phyloP scores from a whole-genome alignment of 2,888 invertebrate species.

The Hyppa rectilinea region DNA sequence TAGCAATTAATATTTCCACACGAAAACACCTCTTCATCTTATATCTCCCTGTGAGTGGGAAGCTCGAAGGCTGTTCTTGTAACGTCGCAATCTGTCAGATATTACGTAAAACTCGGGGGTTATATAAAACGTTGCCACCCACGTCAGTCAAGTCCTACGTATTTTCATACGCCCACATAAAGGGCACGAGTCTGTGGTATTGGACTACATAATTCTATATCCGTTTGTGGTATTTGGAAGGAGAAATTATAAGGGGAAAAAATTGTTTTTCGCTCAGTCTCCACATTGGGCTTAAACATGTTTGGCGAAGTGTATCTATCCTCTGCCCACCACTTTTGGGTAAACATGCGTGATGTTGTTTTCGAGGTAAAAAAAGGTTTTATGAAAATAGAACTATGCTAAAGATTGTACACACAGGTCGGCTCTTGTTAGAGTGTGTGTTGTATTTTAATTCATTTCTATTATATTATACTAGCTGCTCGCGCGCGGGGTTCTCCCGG shows the following conservation, averaged over 20 bases:
- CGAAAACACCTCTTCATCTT: slow-evolving; percentile 31
- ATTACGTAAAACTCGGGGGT: slow-evolving; percentile 44
- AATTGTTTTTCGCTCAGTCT: too few relatives aligned
- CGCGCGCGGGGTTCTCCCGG: too few relatives aligned
- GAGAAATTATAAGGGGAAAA: too few relatives aligned
- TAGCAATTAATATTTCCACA: slow-evolving; percentile 20
- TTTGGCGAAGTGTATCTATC: neutral
- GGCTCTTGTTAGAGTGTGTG: too few relatives aligned
- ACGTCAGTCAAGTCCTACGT: slow-evolving; percentile 50
- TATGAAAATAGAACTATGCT: neutral
- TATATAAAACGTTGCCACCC: slow-evolving; percentile 36
- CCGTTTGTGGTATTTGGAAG: neutral
- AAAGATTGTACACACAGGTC: too few relatives aligned
- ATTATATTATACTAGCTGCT: too few relatives aligned
- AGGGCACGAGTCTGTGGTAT: neutral
- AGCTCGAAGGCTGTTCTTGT: slow-evolving; percentile 25
- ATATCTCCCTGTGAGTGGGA: slow-evolving; percentile 16
- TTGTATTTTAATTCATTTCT: too few relatives aligned
- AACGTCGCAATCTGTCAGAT: slow-evolving; percentile 29
- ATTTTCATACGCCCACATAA: slow-evolving; percentile 23
- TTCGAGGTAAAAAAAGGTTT: neutral
- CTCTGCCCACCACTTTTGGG: neutral
- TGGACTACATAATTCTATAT: neutral
- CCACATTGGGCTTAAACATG: neutral
- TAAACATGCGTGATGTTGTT: neutral